A percentile compares a stretch with the other conserved stretches of the same genome.
Evolutionary conservation across 2,797 vertebrate species (phyloP).

Genomic region (Sphaeramia orbicularis): DNA sequence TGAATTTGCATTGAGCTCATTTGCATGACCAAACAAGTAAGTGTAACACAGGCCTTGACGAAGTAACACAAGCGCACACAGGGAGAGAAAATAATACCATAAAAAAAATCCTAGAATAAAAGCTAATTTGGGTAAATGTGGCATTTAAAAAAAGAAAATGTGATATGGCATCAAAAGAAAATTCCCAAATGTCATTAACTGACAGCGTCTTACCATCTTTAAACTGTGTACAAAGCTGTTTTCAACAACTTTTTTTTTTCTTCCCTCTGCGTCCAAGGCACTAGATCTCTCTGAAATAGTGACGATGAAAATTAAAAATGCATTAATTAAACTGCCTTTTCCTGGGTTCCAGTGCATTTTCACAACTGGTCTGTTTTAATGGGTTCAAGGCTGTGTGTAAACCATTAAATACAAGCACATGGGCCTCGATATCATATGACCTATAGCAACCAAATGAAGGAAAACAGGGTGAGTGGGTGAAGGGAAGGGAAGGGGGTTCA

Average conservation of each 20-base stretch:
- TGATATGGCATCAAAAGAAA: constrained; percentile 58
- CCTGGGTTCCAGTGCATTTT: constrained; percentile 35
- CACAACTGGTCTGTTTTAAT: constrained; percentile 23
- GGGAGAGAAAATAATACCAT: constrained; percentile 12
- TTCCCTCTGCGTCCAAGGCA: constrained; percentile 95
- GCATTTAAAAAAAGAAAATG: constrained; percentile 55
- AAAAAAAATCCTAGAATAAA: constrained; percentile 36
- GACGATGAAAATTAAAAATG: constrained; percentile 70
- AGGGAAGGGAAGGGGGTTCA: constrained; percentile 1
- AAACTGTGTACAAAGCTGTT: constrained; percentile 92
- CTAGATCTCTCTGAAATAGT: constrained; percentile 92
- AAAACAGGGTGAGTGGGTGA: too few relatives aligned
- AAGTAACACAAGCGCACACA: constrained; percentile 62
- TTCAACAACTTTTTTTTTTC: constrained; percentile 88
- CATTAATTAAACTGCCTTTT: constrained; percentile 59
- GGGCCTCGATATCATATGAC: constrained; percentile 33
- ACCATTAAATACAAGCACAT: constrained; percentile 40
- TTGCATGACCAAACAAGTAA: constrained; percentile 77
- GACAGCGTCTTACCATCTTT: constrained; percentile 88
- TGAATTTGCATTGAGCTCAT: constrained; percentile 77
- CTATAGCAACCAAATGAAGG: constrained; percentile 5
- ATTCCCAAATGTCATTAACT: constrained; percentile 57
- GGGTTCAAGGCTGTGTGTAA: constrained; percentile 35
- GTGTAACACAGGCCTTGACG: constrained; percentile 71
- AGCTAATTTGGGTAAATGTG: constrained; percentile 69